Base-by-base conservation (phyloP, 2,113 vertebrate species). In the Hipposideros armiger region DNA sequence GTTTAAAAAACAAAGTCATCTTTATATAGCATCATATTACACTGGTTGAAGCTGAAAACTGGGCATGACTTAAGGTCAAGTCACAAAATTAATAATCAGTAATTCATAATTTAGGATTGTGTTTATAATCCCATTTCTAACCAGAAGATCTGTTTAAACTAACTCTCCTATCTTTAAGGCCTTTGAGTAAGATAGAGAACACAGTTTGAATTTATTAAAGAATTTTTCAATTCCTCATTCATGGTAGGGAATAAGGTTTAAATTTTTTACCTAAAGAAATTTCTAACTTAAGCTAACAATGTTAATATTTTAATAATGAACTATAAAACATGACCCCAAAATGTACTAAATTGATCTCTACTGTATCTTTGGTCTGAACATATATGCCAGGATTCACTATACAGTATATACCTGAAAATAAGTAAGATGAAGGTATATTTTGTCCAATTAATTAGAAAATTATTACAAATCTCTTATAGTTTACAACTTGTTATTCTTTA, bases 321-420 rank as follows among this genome's bases (percentile, higher is more conserved):
- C 56, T 78, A 52, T 73, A 81, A 88, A 84, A 95, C 20, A 67
- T 56, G 73, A 50, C 17, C 20, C 16, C 7, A 11, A 47, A 66
- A 77, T 74, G 36, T 73, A 32, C 26, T 42, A 40, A 73, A 85
- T 84, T 74, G 47, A 67, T 58, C 66, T 42, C 52, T 17, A 17
- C 56, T 73, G 86, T 83, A 62, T 73, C 87, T 86, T 89, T 74
- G 85, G 20, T 84, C 16, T 84, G 80, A 78, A 87, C 19, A 84
- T 19, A 50, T 14, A 74, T 40, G 62, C 20, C 45, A 83, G 58
- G 30, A 92, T 87, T 92, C 83, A 92, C 20, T 73, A 17, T 5
- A 26, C 11, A 36, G 40, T 45, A 80, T 24, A 62, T 22, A 13
- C 47, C 52, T 58, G 70, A 58, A 74, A 67, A 78, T 78, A 69